A percentile compares a stretch with the other conserved stretches of the same genome.
Evolutionary conservation across 2,113 vertebrate species (phyloP).

Genomic region (Aplodontia rufa): DNA sequence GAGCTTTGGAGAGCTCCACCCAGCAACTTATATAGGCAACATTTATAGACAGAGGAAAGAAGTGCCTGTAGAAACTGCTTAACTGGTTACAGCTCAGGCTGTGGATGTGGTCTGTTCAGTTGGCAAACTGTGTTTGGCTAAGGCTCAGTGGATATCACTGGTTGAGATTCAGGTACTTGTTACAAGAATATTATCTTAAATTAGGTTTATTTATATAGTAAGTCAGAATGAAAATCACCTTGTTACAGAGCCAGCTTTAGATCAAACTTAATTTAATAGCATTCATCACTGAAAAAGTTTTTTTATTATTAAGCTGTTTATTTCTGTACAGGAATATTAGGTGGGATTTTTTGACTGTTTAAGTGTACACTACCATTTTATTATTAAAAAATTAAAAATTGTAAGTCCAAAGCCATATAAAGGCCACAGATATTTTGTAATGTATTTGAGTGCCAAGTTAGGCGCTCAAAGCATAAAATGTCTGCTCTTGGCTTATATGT

Average conservation of each 20-base stretch:
- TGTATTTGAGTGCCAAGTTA: conserved; percentile 29
- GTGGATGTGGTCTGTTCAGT: background rate
- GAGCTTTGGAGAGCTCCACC: background rate
- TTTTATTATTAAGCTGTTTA: background rate
- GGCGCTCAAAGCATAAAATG: conserved; percentile 21
- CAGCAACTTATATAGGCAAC: background rate
- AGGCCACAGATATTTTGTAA: background rate
- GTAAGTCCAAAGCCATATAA: background rate
- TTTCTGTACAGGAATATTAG: background rate
- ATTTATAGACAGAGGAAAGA: background rate
- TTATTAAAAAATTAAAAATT: conserved; percentile 6
- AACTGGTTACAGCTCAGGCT: too few relatives aligned
- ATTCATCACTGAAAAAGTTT: background rate
- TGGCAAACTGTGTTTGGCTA: background rate
- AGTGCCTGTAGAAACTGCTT: background rate
- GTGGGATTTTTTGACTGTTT: background rate
- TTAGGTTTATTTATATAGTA: background rate
- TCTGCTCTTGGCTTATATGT: conserved; percentile 20
- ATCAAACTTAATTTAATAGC: background rate
- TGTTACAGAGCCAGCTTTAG: background rate
- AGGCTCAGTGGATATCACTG: background rate
- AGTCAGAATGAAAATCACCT: background rate
- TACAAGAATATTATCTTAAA: background rate
- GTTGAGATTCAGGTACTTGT: background rate
- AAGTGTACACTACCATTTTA: background rate